Evolutionary conservation across 2,888 invertebrate species (phyloP), one percentile per base, ranked within the genome.

Genomic region (Drosophila greeni): DNA sequence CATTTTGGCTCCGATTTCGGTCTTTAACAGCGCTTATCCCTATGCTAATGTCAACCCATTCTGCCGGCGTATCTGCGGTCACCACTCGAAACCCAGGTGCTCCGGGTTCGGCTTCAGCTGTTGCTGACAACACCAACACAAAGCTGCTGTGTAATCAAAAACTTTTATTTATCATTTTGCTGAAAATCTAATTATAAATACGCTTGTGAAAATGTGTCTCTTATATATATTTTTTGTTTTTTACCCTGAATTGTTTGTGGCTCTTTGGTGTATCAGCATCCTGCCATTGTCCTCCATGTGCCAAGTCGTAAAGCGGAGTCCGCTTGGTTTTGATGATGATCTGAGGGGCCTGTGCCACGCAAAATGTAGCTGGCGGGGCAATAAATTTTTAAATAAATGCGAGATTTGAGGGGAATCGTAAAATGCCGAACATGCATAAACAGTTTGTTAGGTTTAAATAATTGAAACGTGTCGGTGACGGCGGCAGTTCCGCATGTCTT

Each of bases 111-210:
- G 29, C 20, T 36, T 11, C 39, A 24, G 48, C 53, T 54, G 61
- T 24, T 23, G 33, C 48, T 48, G 65, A 65, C 65, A 48, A 43
- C 48, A 29, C 11, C 29, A 11, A 29, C 29, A 29, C 29, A 29
- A 11, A 29, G 40, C 37, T 72, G 73, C 43, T 69, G 57, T 64
- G 73, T 70, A 69, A 66, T 66, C 69, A 66, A 59, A 79, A 82
- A 79, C 75, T 79, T 79, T 66, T 70, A 80, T 82, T 77, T 74
- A 70, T 74, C 70, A 79, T 79, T 75, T 80, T 80, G 67, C 70
- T 74, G 75, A 49, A 65, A 79, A 77, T 70, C 75, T 79, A 77
- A 74, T 79, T 76, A 77, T 82, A 80, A 79, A 82, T 77, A 82
- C 70, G 70, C 62, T 49, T 77, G 66, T 70, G 72, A 60, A 66